These are phyloP conservation scores for Clarias laeviceps DNA, from an alignment of 2,797 vertebrate species.

Conservation along the genomic window DNA sequence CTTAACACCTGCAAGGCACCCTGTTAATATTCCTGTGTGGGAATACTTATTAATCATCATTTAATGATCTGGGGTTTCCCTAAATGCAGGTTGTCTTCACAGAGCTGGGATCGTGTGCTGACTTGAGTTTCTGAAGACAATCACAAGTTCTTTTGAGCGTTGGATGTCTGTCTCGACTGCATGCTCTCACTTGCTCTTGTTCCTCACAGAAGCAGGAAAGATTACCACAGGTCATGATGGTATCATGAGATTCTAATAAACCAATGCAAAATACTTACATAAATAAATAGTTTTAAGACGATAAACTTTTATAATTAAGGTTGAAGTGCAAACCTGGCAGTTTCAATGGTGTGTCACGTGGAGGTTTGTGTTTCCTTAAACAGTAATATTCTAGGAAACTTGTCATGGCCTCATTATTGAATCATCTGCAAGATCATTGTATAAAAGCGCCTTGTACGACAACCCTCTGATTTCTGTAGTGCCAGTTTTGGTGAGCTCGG, in stretches of 20 bases:
- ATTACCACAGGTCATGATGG: not conserved
- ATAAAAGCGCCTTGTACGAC: not conserved
- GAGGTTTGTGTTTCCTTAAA: not conserved
- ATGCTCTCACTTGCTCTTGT: conserved; percentile 46
- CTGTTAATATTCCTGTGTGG: not conserved
- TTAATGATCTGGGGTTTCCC: conserved; percentile 59
- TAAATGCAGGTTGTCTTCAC: conserved; percentile 58
- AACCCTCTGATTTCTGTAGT: not conserved
- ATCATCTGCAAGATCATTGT: not conserved
- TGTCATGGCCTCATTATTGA: not conserved
- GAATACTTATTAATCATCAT: conserved; percentile 52
- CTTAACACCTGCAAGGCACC: not conserved
- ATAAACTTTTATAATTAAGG: not conserved
- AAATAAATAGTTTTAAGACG: not conserved
- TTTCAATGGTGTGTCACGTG: not conserved
- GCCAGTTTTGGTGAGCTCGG: not conserved
- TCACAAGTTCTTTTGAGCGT: conserved; percentile 62
- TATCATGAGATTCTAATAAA: not conserved
- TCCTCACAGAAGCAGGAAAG: conserved; percentile 1
- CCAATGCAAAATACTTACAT: not conserved
- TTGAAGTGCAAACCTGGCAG: not conserved
- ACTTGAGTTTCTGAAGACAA: conserved; percentile 52
- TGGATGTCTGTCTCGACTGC: conserved; percentile 44
- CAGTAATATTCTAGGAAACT: not conserved
- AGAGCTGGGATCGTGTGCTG: conserved; percentile 65